Conservation (phyloP, 2,113 vertebrate genomes). For the Hydropotes inermis region DNA sequence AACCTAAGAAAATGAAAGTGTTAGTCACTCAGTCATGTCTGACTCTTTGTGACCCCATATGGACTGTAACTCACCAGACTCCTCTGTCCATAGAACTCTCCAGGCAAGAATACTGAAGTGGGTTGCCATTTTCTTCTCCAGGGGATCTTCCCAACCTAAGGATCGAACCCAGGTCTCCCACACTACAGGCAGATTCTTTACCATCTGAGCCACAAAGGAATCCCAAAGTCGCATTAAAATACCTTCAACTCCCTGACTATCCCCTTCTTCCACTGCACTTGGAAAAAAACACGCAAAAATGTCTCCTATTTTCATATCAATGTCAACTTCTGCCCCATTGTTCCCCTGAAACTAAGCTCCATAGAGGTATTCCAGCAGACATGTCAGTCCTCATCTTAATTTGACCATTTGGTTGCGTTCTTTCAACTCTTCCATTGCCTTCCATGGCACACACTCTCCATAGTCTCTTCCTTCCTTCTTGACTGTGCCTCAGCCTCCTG, state of each 20-base stretch:
- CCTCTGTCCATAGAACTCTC: neutral
- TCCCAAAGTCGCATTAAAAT: neutral
- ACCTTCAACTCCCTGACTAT: neutral
- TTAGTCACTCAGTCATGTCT: neutral
- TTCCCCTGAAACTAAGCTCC: neutral
- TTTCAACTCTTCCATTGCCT: neutral
- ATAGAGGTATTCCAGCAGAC: neutral
- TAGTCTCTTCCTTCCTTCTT: neutral
- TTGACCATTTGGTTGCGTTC: neutral
- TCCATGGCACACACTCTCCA: fast-evolving
- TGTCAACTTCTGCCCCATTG: neutral
- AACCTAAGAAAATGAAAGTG: neutral
- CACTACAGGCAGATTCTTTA: neutral
- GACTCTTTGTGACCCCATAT: neutral
- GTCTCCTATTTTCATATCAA: neutral
- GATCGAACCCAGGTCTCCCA: neutral
- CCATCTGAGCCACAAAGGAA: neutral
- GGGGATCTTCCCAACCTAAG: neutral
- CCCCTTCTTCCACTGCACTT: neutral
- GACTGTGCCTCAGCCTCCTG: neutral
- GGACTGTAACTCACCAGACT: neutral
- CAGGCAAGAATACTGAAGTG: neutral
- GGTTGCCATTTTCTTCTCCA: neutral
- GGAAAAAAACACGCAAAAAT: fast-evolving
- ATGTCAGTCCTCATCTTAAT: neutral